Conservation (phyloP, 2,888 invertebrate species). For the Ischnus inquisitorius region DNA sequence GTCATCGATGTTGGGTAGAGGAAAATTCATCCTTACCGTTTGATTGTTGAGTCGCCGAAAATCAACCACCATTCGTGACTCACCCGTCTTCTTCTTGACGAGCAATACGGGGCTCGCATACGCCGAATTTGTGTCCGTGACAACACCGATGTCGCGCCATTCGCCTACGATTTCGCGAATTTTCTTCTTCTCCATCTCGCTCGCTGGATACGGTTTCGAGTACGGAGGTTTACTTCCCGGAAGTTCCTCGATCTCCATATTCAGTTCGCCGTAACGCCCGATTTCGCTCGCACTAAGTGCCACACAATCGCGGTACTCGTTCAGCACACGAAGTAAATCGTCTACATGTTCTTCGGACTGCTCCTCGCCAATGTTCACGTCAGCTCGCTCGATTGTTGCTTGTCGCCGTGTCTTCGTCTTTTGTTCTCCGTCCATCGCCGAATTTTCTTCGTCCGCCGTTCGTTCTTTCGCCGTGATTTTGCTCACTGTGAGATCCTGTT, state of each 20-base stretch:
- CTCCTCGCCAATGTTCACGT: constrained; percentile 30
- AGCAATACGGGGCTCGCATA: constrained; percentile 67
- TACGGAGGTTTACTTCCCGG: constrained; percentile 47
- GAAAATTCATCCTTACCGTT: constrained; percentile 46
- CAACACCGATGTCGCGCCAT: constrained; percentile 45
- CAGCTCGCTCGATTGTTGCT: constrained; percentile 28
- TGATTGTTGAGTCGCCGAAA: constrained; percentile 51
- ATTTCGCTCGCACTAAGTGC: constrained; percentile 34
- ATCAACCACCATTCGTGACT: constrained; percentile 61
- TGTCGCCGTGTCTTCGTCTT: not conserved
- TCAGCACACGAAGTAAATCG: constrained; percentile 45
- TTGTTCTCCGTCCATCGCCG: not conserved
- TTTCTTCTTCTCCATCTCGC: constrained; percentile 42
- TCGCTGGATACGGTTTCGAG: constrained; percentile 50
- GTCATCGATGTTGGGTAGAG: constrained; percentile 53
- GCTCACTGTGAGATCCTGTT: constrained; percentile 26
- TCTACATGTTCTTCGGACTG: constrained; percentile 16
- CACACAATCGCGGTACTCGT: constrained; percentile 52
- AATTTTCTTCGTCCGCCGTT: constrained; percentile 9
- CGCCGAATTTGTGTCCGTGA: constrained; percentile 55
- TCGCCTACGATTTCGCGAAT: constrained; percentile 54
- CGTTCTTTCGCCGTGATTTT: constrained; percentile 19
- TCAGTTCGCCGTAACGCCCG: constrained; percentile 41
- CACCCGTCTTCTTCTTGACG: constrained; percentile 63
- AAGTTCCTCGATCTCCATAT: constrained; percentile 57